A percentile compares a stretch with the other conserved stretches of the same genome.
These are phyloP conservation scores for Australoheros facetus DNA, from an alignment of 2,797 vertebrate species.

Conservation along the genomic window DNA sequence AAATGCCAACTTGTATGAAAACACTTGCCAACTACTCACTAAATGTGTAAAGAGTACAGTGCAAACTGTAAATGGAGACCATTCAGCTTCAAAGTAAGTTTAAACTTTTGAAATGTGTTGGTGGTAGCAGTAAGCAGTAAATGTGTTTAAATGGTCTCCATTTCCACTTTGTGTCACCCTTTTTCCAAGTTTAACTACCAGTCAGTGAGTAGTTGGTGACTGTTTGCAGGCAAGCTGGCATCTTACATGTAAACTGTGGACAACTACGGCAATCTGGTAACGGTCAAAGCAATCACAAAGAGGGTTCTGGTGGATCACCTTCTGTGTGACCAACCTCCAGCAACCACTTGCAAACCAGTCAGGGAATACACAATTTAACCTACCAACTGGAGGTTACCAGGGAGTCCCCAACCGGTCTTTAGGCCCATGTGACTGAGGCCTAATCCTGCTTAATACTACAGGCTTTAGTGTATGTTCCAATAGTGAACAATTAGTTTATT, in stretches of 20 bases:
- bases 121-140: no score
- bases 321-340: not conserved
- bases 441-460: not conserved
- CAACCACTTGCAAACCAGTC: not conserved
- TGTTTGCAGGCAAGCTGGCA: not conserved
- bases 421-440: fast-evolving
- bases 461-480: not conserved
- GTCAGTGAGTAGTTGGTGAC: no score
- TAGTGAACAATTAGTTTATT: not conserved
- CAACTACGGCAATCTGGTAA: not conserved
- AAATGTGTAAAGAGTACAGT: no score
- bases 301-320: not conserved
- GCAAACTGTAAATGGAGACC: not conserved
- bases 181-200: no score
- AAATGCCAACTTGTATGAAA: not conserved
- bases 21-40: no score
- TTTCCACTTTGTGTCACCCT: no score
- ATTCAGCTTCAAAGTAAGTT: fast-evolving
- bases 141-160: no score
- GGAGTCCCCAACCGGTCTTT: not conserved
- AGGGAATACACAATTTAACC: not conserved
- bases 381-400: not conserved
- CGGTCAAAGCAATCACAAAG: not conserved
- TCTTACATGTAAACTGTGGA: not conserved
- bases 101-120: no score